phyloP scores from a whole-genome alignment of 2,888 invertebrate species.

The Parasteatoda lunata region DNA sequence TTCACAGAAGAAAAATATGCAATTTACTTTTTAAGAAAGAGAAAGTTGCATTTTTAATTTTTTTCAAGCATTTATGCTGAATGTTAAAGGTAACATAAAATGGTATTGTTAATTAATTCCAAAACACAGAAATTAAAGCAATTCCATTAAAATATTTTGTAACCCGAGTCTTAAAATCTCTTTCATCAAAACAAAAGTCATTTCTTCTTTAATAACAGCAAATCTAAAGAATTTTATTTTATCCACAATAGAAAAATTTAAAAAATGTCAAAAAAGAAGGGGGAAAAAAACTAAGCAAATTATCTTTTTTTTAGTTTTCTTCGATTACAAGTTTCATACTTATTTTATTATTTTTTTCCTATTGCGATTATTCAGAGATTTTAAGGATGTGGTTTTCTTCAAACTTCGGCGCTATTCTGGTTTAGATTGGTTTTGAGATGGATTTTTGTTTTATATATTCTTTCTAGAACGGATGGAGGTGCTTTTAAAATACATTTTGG shows the following conservation, averaged over 20 bases:
- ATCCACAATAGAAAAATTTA: background rate
- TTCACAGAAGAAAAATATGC: no score
- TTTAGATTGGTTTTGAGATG: conserved; percentile 15
- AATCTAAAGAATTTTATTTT: background rate
- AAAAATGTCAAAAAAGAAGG: background rate
- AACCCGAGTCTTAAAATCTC: no score
- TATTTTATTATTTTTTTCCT: conserved; percentile 12
- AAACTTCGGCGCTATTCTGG: conserved; percentile 14
- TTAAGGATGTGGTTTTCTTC: conserved; percentile 40
- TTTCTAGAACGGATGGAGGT: conserved; percentile 20
- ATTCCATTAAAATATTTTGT: no score
- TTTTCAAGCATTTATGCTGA: background rate
- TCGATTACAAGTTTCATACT: background rate
- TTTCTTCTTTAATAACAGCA: background rate
- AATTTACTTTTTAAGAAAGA: no score
- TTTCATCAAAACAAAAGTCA: background rate
- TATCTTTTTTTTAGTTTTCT: conserved; percentile 22
- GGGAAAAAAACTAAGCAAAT: conserved; percentile 13
- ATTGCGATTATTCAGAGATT: conserved; percentile 30
- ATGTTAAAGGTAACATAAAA: background rate
- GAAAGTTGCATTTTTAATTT: background rate
- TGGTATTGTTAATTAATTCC: no score
- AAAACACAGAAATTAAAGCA: no score
- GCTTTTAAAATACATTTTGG: conserved; percentile 44
- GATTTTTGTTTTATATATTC: conserved; percentile 15